These are phyloP conservation scores for Trissolcus basalis DNA, from an alignment of 1,140 invertebrate genomes.

Conservation along the genomic window DNA sequence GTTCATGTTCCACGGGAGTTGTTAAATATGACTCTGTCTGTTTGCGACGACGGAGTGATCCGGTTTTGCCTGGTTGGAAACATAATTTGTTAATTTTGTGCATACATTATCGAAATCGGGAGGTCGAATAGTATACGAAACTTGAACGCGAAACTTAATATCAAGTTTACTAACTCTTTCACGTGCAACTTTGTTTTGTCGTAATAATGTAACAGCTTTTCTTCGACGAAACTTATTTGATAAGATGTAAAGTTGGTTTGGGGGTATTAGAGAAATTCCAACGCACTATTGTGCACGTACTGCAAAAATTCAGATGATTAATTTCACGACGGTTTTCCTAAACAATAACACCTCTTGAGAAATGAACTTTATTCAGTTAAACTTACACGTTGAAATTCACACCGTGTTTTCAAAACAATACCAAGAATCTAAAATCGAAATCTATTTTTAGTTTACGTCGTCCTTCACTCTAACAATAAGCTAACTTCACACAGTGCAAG, in stretches of 20 bases:
- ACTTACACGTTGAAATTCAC: no score
- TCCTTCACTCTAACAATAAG: no score
- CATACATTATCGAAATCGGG: constrained; percentile 41
- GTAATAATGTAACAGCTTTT: constrained; percentile 57
- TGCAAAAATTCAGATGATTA: constrained; percentile 42
- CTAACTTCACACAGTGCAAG: no score
- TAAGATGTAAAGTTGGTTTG: constrained; percentile 52
- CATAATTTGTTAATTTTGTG: constrained; percentile 52
- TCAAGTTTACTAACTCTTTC: constrained; percentile 56
- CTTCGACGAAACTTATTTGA: constrained; percentile 52
- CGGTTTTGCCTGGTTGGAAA: constrained; percentile 33
- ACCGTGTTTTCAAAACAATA: no score
- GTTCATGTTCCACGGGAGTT: no score
- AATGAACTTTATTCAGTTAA: no score
- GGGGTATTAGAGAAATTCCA: constrained; percentile 51
- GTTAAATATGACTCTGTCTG: constrained; percentile 8
- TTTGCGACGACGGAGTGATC: constrained; percentile 18
- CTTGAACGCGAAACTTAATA: constrained; percentile 54
- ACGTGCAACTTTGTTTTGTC: constrained; percentile 56
- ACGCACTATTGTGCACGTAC: constrained; percentile 38
- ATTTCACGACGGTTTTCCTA: constrained; percentile 13
- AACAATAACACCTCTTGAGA: no score
- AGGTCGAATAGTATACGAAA: constrained; percentile 51
- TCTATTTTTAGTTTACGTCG: no score
- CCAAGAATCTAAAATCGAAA: no score